phyloP scores from a whole-genome alignment of 2,113 vertebrate genomes.

The Baryphthengus martii region DNA sequence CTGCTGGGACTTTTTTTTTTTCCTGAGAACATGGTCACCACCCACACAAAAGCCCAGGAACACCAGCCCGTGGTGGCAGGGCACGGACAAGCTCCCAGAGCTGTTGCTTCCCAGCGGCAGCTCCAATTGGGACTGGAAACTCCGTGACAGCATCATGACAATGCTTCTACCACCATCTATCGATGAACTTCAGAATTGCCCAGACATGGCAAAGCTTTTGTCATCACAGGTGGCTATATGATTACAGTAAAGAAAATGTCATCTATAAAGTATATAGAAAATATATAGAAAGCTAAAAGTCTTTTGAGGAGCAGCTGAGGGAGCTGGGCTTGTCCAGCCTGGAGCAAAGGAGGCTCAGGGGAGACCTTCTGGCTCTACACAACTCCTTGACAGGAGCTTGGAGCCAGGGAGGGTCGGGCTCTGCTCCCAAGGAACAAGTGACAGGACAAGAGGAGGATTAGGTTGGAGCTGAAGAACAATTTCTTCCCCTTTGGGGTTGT shows the following conservation, averaged over 20 bases:
- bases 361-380: neutral
- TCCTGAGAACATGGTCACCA: neutral
- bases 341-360: neutral
- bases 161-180: constrained; percentile 50
- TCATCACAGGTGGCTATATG: neutral
- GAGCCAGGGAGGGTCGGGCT: too few species aligned
- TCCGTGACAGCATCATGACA: rapidly evolving
- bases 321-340: neutral
- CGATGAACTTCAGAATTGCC: neutral
- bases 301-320: neutral
- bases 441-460: too few species aligned
- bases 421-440: too few species aligned
- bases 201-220: neutral
- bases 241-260: neutral
- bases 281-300: neutral
- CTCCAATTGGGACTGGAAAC: neutral
- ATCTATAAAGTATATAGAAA: rapidly evolving
- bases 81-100: rapidly evolving
- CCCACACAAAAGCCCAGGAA: neutral
- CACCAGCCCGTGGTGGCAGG: rapidly evolving
- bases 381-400: neutral
- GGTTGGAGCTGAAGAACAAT: too few species aligned
- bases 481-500: too few species aligned
- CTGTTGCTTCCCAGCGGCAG: neutral
- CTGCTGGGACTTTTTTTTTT: neutral